Conservation (phyloP, 2,888 invertebrate species). For the Stictocephala bisonia region DNA sequence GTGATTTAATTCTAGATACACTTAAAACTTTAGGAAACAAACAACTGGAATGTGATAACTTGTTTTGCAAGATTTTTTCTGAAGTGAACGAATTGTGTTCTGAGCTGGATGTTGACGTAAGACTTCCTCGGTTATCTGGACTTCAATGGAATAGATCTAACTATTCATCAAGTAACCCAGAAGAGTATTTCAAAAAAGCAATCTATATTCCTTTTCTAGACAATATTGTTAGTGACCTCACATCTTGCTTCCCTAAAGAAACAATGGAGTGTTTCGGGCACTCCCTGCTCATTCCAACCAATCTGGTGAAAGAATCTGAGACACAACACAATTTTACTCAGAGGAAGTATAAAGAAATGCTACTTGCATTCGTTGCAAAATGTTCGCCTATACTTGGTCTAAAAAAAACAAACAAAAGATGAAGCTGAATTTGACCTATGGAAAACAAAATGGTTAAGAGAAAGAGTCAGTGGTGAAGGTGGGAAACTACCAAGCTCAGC, state of each 20-base stretch:
- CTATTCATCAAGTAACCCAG: slow-evolving; percentile 53
- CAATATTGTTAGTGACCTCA: slow-evolving; percentile 55
- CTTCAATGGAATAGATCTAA: slow-evolving; percentile 53
- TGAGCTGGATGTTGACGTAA: slow-evolving; percentile 57
- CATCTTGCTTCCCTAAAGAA: slow-evolving; percentile 53
- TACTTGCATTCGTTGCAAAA: neutral
- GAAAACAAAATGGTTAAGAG: slow-evolving; percentile 45
- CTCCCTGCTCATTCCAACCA: neutral
- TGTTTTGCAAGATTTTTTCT: slow-evolving; percentile 56
- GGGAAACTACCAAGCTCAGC: slow-evolving; percentile 50
- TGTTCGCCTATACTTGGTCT: slow-evolving; percentile 3
- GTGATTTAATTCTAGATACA: slow-evolving; percentile 57
- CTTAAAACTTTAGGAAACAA: slow-evolving; percentile 55
- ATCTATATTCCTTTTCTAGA: slow-evolving; percentile 60
- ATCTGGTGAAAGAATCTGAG: neutral
- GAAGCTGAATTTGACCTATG: slow-evolving; percentile 5
- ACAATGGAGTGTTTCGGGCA: slow-evolving; percentile 46
- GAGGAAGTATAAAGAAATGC: neutral
- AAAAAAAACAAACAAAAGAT: neutral
- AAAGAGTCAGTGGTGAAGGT: slow-evolving; percentile 50
- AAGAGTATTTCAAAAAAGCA: slow-evolving; percentile 56
- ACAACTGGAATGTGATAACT: slow-evolving; percentile 55
- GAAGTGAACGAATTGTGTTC: slow-evolving; percentile 57
- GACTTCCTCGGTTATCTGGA: slow-evolving; percentile 55
- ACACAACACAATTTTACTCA: neutral